A percentile compares a stretch with the other conserved stretches of the same genome.
Conservation (phyloP, 2,113 vertebrate species). For the Eclectus roratus region DNA sequence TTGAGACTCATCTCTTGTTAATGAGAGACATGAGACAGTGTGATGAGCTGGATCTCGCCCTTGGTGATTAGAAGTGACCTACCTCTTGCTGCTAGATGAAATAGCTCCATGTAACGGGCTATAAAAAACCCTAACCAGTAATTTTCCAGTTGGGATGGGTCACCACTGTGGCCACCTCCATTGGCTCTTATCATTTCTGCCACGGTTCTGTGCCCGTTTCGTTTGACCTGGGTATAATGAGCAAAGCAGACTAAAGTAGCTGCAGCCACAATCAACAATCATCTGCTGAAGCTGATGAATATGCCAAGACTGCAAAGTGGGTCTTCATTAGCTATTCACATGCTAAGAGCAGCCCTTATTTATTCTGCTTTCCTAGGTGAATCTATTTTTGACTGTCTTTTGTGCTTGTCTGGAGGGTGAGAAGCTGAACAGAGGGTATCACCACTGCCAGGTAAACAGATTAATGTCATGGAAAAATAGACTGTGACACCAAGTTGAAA, state of each 20-base stretch:
- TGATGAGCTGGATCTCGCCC: background rate
- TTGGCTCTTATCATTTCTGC: background rate
- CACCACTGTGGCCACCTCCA: background rate
- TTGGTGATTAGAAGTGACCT: background rate
- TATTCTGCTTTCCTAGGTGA: conserved; percentile 21
- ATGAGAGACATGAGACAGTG: background rate
- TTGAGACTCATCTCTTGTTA: background rate
- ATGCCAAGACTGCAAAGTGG: conserved; percentile 43
- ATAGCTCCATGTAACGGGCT: background rate
- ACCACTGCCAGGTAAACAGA: background rate
- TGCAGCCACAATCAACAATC: conserved; percentile 57
- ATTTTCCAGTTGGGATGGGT: conserved; percentile 32
- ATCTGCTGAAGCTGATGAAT: conserved; percentile 46
- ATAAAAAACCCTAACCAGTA: background rate
- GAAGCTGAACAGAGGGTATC: background rate
- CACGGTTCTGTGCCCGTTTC: background rate
- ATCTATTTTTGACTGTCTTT: conserved; percentile 30
- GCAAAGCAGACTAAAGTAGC: conserved; percentile 4
- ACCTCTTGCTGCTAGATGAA: background rate
- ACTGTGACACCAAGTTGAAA: background rate
- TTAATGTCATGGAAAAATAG: background rate
- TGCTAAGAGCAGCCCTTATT: conserved; percentile 5
- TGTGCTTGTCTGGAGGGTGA: background rate
- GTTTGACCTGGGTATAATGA: conserved; percentile 51
- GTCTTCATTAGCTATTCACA: conserved; percentile 56